A percentile compares a stretch with the other conserved stretches of the same genome.
Conservation (phyloP, 2,113 vertebrate species). For the Prietella phreatophila region DNA sequence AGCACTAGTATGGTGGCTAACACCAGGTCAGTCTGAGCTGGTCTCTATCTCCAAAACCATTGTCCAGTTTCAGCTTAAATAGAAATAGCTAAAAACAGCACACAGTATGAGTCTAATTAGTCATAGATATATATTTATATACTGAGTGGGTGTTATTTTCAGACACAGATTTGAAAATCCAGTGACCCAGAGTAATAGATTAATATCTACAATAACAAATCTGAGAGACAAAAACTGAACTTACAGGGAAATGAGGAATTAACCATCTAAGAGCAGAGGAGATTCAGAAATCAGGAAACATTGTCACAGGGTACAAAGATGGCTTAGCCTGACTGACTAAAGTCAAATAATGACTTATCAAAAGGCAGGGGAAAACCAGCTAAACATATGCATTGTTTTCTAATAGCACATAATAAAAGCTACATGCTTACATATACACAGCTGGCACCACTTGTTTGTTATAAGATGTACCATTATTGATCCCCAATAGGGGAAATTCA, state of each 20-base stretch:
- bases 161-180: neutral
- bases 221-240: neutral
- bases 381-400: neutral
- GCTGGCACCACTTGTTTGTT: neutral
- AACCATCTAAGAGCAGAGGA: neutral
- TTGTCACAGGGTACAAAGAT: neutral
- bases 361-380: neutral
- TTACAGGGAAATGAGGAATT: neutral
- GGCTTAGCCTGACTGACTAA: neutral
- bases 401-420: neutral
- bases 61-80: neutral
- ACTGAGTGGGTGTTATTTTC: constrained; percentile 12
- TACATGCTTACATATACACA: neutral
- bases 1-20: neutral
- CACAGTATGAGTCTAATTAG: neutral
- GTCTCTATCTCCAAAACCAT: neutral
- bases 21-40: neutral
- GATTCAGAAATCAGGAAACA: neutral
- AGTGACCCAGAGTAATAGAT: neutral
- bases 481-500: no score
- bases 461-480: no score
- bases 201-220: neutral
- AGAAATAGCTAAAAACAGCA: neutral
- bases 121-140: neutral
- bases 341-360: neutral